Evolutionary conservation across 2,797 vertebrate species (phyloP), one percentile per base, ranked within the genome.

Genomic region (Columba guinea): DNA sequence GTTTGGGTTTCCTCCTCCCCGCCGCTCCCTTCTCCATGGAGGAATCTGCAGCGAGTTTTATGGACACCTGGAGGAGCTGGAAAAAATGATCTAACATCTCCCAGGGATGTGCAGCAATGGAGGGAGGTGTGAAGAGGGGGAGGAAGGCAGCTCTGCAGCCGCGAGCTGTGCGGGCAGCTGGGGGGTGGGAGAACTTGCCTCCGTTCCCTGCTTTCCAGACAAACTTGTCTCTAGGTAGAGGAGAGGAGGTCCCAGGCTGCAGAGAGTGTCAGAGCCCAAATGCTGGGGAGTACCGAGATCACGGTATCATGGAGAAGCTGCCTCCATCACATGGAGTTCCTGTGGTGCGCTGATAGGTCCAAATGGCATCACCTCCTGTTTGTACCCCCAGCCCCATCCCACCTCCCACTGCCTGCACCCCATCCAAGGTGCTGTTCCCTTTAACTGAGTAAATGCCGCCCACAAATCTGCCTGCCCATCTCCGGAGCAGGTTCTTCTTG

Each of bases 91-190:
- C 78, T 48, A 77, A 77, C 87, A 59, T 74, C 87, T 87, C 94
- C 71, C 34, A 84, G 68, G 68, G 75, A 80, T 60, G 55, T 83
- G 76, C 58, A 91, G 87, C 87, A 69, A 46, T 63, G 60, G 82
- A 95, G 91, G 91, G 85, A 94, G 93, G 90, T 91, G 83, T 95
- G 95, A 94, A 79, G 87, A 93, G 80, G 62, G 76, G 94, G 91
- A 91, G 94, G 91, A 80, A 94, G 77, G 89, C 89, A 93, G 83
- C 56, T 70, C 91, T 60, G 68, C 32, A 91, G 79, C 91, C 80
- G 28, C 23, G 32, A 94, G 93, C 82, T 10, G 7, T 41, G 65
- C 1, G 7, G 95, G 89, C 93, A 96, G 82, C 89, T 95, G 93
- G 87, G 89, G n/a, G n/a, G 95, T 94, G 73, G 90, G 94, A 95